Base-by-base conservation (phyloP, 35 echinoderm and acorn worm genomes). In the Heliocidaris erythrogramma region DNA sequence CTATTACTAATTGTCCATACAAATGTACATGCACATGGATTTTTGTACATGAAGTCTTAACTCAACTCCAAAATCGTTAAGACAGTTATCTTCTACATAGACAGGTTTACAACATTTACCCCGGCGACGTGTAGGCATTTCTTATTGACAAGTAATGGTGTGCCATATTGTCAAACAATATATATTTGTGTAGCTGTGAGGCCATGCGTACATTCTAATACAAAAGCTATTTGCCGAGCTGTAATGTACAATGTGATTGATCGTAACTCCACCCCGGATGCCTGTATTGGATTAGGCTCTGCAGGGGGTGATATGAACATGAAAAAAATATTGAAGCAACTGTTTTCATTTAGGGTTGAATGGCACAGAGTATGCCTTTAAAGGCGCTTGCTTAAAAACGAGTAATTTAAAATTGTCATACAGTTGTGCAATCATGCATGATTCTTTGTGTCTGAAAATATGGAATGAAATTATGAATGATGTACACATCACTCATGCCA, bases 201-300 rank as follows among this genome's bases (percentile, higher is more conserved):
- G 18, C 27, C 61, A 71, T 27, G 65, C 65, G 8, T 27, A 27
- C 21, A 78, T 27, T 78, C 65, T 78, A n/a, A 78, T 78, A 78
- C 65, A 78, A 78, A 78, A 78, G 65, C 65, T n/a, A 78, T 78
- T 78, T 78, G 21, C 65, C 3, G 35, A 42, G 65, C 65, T 78
- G 65, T n/a, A 78, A 78, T 78, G 65, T 78, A 78, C 21, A 78
- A 24, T 78, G 65, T 78, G 65, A 78, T 78, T 78, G 65, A 78
- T 78, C 5, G 65, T 21, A 78, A 7, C 65, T 78, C 27, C 27
- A 24, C 65, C 8, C 65, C 18, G 7, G 65, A 78, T 78, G 65
- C 27, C 65, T 78, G 65, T 78, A 78, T 78, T 78, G 65, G 65
- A 78, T 78, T 78, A 78, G 27, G 65, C 65, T 78, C 65, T 78